Conservation (phyloP, 2,797 vertebrate genomes). For the Anomalospiza imberbis region DNA sequence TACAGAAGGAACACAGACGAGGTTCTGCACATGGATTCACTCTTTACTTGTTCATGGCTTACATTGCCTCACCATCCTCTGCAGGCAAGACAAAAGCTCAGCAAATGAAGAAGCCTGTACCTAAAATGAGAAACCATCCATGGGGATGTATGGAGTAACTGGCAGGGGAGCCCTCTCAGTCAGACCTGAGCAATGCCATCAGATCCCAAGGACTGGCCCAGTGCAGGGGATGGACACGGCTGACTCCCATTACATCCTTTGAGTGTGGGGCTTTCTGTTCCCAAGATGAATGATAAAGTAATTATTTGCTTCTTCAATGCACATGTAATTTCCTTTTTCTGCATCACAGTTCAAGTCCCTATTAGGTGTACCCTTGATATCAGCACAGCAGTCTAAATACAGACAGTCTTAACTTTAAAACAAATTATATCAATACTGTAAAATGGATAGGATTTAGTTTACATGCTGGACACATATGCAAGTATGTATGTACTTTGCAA, state of each 20-base stretch:
- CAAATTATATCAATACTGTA: constrained; percentile 27
- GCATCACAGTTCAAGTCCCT: constrained; percentile 43
- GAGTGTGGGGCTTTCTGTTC: not conserved
- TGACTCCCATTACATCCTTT: not conserved
- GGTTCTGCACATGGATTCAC: not conserved
- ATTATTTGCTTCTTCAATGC: not conserved
- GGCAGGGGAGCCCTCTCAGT: not conserved
- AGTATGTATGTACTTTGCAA: not conserved
- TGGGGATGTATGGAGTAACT: not conserved
- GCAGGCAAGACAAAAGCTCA: not conserved
- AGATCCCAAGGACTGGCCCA: not conserved
- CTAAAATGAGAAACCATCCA: not conserved
- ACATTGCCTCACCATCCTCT: not conserved
- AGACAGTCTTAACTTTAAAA: constrained; percentile 46
- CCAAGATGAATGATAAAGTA: not conserved
- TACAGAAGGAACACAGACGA: not conserved
- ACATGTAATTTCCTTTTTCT: constrained; percentile 46
- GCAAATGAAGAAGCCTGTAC: not conserved
- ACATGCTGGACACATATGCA: not conserved
- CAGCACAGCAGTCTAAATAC: constrained; percentile 26
- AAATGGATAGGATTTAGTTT: constrained; percentile 10
- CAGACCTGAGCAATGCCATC: rapidly evolving
- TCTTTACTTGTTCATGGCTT: not conserved
- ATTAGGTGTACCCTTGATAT: constrained; percentile 30
- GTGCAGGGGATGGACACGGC: not conserved